These are phyloP conservation scores for Gyps fulvus DNA, from an alignment of 2,113 vertebrate genomes.

Conservation along the genomic window DNA sequence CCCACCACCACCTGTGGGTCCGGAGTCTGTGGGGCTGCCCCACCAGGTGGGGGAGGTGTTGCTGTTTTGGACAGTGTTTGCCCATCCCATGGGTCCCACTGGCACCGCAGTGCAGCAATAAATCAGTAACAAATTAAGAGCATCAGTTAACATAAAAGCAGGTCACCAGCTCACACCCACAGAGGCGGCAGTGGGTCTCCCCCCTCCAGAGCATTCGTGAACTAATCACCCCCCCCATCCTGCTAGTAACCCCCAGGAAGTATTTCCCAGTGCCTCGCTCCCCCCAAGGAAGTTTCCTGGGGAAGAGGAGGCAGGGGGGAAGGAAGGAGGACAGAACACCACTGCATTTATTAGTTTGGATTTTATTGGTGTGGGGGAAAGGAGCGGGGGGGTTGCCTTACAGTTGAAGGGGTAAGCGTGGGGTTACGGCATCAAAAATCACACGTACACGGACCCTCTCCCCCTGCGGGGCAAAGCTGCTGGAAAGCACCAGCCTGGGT, in stretches of 20 bases:
- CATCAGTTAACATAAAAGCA: accelerated
- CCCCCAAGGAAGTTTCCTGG: not conserved
- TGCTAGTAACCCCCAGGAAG: not conserved
- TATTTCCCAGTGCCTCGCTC: not conserved
- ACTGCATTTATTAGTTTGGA: slow-evolving; percentile 58
- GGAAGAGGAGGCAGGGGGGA: not conserved
- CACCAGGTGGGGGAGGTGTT: accelerated
- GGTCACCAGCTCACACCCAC: not conserved
- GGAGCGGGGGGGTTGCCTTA: slow-evolving; percentile 64
- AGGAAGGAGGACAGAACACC: slow-evolving; percentile 65
- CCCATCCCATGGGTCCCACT: not conserved
- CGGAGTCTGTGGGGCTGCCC: not conserved
- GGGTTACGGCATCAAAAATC: slow-evolving; percentile 62
- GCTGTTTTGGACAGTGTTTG: not conserved
- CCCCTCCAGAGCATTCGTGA: not conserved
- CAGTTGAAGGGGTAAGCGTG: slow-evolving; percentile 67
- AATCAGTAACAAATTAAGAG: not conserved
- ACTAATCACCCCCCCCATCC: not conserved
- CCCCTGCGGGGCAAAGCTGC: slow-evolving; percentile 42
- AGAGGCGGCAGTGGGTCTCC: accelerated
- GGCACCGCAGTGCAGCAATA: not conserved
- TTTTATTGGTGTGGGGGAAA: slow-evolving; percentile 73
- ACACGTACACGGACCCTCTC: slow-evolving; percentile 29
- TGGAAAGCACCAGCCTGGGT: slow-evolving; percentile 15
- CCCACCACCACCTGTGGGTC: accelerated